phyloP scores from a whole-genome alignment of 2,113 vertebrate genomes.

The Phycodurus eques region DNA sequence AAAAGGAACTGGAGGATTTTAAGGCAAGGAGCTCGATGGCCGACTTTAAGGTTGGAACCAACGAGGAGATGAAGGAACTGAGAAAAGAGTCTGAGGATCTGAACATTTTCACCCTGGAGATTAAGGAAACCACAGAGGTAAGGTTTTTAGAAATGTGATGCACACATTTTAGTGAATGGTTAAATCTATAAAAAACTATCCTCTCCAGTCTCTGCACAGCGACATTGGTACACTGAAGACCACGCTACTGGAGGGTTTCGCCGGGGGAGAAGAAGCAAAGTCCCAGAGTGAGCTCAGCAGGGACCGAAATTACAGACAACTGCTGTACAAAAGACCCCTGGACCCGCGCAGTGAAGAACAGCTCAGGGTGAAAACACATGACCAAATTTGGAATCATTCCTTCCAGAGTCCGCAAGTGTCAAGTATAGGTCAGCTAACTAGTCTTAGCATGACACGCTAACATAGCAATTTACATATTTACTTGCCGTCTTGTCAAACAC shows the following conservation, averaged over 20 bases:
- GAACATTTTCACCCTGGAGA: slow-evolving; percentile 86
- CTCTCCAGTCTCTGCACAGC: slow-evolving; percentile 81
- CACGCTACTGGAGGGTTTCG: slow-evolving; percentile 88
- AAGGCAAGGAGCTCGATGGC: slow-evolving; percentile 80
- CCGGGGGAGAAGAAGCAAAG: slow-evolving; percentile 86
- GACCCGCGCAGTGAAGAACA: slow-evolving; percentile 91
- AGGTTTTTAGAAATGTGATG: background rate
- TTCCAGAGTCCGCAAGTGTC: background rate
- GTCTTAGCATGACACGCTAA: too few species aligned
- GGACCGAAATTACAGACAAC: slow-evolving; percentile 81
- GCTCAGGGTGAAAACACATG: slow-evolving; percentile 81
- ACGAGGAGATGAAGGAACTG: slow-evolving; percentile 84
- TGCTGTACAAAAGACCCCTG: slow-evolving; percentile 91
- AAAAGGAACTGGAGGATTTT: slow-evolving; percentile 91
- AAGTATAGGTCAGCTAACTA: background rate
- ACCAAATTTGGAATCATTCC: background rate
- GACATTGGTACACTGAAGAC: slow-evolving; percentile 91
- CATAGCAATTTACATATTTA: too few species aligned
- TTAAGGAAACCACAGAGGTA: slow-evolving; percentile 95
- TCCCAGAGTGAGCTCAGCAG: slow-evolving; percentile 80
- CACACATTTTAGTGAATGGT: background rate
- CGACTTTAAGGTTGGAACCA: slow-evolving; percentile 82
- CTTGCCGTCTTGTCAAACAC: too few species aligned
- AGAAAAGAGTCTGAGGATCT: slow-evolving; percentile 81
- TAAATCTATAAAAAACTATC: background rate